Base-by-base conservation (phyloP, 2,797 vertebrate genomes). In the Tenualosa ilisha region DNA sequence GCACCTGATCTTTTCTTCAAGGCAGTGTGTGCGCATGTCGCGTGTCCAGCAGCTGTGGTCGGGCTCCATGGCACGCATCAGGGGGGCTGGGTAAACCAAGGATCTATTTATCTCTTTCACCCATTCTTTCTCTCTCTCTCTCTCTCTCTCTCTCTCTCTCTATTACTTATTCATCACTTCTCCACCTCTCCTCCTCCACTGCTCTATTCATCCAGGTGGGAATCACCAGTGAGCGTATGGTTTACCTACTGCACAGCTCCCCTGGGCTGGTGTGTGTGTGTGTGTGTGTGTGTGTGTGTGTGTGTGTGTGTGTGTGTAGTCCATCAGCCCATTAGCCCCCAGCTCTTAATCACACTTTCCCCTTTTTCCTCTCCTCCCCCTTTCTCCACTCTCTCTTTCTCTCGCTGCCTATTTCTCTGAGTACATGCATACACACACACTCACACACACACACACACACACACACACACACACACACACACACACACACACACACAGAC, bases 281-380 rank as follows among this genome's bases (percentile, higher is more conserved):
- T 85, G 81, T 86, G 86, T 85, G 20, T 84, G 81, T 84, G 86
- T 85, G 81, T 86, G 86, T 85, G 20, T 84, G 86, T 86, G 85
- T 87, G 82, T 86, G 81, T 84, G 82, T 86, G 86, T 85, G 81
- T 86, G 86, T 85, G 20, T 84, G 81, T 84, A 31, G 31, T 40
- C 31, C 15, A 75, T 75, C 68, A 72, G 65, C 65, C 65, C 31
- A 75, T 75, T 75, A 75, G 68, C 68, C 68, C 40, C 68, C 68
- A 75, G 68, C 68, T 40, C 68, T 75, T 75, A 75, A 75, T 75
- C 68, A 75, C 68, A 75, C 68, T 75, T 37, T 26, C 31, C 68
- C 68, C 31, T 26, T 15, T 40, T 7, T 15, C 31, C 31, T 15
- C 8, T 17, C 68, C 3, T 40, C 65, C 65, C 65, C 26, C 65